Conservation (phyloP, 2,113 vertebrate genomes). For the Eurypyga helias region DNA sequence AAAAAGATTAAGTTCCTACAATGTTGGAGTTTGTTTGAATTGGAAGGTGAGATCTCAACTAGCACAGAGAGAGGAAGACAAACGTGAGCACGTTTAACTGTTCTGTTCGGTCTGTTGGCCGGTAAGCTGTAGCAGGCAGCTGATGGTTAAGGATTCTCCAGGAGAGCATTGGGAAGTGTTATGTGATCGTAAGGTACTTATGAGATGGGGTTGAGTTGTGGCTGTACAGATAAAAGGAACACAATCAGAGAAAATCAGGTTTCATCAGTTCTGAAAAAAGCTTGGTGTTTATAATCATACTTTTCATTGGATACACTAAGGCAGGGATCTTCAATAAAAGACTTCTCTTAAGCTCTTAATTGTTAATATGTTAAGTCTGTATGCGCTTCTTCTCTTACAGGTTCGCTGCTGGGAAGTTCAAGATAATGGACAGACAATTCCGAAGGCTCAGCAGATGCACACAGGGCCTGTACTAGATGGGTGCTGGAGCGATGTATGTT, state of each 20-base stretch:
- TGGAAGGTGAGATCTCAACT: background rate
- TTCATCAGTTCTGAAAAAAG: background rate
- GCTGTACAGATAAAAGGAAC: background rate
- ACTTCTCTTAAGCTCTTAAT: background rate
- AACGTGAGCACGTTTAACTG: rapidly evolving
- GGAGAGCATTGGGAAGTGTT: background rate
- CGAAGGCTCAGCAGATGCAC: conserved; percentile 99
- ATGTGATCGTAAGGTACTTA: rapidly evolving
- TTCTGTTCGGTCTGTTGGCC: background rate
- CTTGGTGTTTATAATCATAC: background rate
- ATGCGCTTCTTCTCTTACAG: conserved; percentile 58
- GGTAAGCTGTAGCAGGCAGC: background rate
- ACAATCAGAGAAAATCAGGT: background rate
- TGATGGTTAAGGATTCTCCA: background rate
- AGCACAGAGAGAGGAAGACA: background rate
- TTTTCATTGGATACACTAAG: background rate
- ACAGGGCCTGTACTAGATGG: conserved; percentile 93
- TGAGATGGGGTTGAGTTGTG: background rate
- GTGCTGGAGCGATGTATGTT: conserved; percentile 96
- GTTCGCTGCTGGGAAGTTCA: conserved; percentile 99
- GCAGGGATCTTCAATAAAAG: background rate
- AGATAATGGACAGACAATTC: conserved; percentile 96
- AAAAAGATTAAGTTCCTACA: background rate
- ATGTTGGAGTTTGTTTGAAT: background rate
- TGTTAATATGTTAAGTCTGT: background rate